Percentiles rank a stretch among this genome's conserved stretches.
Evolutionary conservation across 1,140 invertebrate genomes (phyloP).

Genomic region (Coboldia fuscipes): DNA sequence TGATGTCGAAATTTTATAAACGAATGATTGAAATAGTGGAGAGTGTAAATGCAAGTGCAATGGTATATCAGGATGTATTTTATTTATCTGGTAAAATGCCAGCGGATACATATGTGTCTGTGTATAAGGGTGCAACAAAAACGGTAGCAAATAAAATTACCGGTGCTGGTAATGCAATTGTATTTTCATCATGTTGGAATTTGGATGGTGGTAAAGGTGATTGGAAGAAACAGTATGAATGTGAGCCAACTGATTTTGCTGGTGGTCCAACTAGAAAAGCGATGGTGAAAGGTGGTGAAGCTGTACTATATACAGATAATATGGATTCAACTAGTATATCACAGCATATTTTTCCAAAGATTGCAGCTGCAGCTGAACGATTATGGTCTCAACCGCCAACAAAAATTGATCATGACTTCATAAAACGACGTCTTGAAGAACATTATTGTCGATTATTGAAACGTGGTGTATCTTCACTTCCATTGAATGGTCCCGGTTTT

Average conservation of each 20-base stretch:
- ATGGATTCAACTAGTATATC: slow-evolving; percentile 42
- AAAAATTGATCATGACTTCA: slow-evolving; percentile 3
- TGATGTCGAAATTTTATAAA: slow-evolving; percentile 50
- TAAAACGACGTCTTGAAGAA: too few species aligned
- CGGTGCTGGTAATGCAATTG: slow-evolving; percentile 47
- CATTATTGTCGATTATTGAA: too few species aligned
- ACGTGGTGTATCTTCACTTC: too few species aligned
- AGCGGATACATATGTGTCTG: too few species aligned
- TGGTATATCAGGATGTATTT: slow-evolving; percentile 89
- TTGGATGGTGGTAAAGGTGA: slow-evolving; percentile 45
- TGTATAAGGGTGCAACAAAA: slow-evolving; percentile 22
- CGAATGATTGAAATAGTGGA: slow-evolving; percentile 32
- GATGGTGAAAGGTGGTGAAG: slow-evolving; percentile 65
- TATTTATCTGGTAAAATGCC: too few species aligned
- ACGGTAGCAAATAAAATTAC: slow-evolving; percentile 30
- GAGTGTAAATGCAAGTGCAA: slow-evolving; percentile 26
- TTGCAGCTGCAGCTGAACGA: slow-evolving; percentile 62
- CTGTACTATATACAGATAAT: slow-evolving; percentile 79
- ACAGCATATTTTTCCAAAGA: slow-evolving; percentile 51
- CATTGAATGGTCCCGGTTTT: too few species aligned
- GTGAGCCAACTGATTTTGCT: slow-evolving; percentile 45
- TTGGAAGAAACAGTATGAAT: slow-evolving; percentile 55
- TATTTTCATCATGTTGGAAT: slow-evolving; percentile 83
- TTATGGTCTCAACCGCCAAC: slow-evolving; percentile 38
- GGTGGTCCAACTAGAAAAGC: slow-evolving; percentile 20